A percentile compares a stretch with the other conserved stretches of the same genome.
These are phyloP conservation scores for Eledone cirrhosa DNA, from an alignment of 2,888 invertebrate genomes.

Conservation along the genomic window DNA sequence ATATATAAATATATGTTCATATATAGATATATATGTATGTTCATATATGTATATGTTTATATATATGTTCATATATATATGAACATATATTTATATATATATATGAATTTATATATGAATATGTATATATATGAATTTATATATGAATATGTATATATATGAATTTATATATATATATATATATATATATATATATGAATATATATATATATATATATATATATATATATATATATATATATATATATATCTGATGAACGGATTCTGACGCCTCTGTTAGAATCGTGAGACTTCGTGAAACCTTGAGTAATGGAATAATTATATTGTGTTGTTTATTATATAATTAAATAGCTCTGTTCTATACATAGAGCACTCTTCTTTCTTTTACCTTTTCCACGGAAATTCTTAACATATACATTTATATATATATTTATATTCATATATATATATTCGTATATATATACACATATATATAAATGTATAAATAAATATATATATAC, in stretches of 20 bases:
- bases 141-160: background rate
- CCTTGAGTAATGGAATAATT: too few relatives aligned
- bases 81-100: background rate
- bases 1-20: background rate
- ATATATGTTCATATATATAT: background rate
- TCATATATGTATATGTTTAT: background rate
- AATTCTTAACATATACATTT: constrained; percentile 11
- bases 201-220: constrained; percentile 2
- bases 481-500: background rate
- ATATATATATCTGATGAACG: too few relatives aligned
- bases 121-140: too few relatives aligned
- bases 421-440: background rate
- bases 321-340: too few relatives aligned
- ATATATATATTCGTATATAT: background rate
- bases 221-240: constrained; percentile 3
- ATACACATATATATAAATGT: too few relatives aligned
- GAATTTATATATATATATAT: background rate
- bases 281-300: too few relatives aligned
- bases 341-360: too few relatives aligned
- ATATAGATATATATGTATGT: background rate
- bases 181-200: background rate
- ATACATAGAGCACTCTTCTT: too few relatives aligned
- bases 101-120: too few relatives aligned
- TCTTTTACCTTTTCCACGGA: too few relatives aligned
- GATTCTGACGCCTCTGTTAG: too few relatives aligned